phyloP scores from a whole-genome alignment of 2,888 invertebrate species.

The Masnerella sp. region DNA sequence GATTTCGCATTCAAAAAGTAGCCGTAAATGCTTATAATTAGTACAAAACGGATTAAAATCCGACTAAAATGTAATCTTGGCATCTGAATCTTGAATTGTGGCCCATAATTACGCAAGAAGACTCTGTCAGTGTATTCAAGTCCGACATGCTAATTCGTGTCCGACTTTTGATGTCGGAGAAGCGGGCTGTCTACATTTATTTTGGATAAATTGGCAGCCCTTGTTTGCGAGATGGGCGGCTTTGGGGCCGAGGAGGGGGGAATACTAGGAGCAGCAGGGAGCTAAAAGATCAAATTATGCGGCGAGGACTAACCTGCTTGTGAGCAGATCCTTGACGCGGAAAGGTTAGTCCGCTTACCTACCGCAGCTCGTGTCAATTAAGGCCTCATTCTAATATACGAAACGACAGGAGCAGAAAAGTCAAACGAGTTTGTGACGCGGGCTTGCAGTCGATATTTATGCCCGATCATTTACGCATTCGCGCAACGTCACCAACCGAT shows the following conservation, averaged over 20 bases:
- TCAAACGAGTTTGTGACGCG: slow-evolving; percentile 47
- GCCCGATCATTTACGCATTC: slow-evolving; percentile 46
- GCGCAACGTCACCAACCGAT: slow-evolving; percentile 3
- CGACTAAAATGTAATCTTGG: neutral
- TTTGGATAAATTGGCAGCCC: slow-evolving; percentile 38
- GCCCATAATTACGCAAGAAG: slow-evolving; percentile 4
- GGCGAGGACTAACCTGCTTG: slow-evolving; percentile 46
- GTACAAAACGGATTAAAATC: neutral
- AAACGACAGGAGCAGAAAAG: slow-evolving; percentile 51
- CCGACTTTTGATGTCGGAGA: slow-evolving; percentile 6
- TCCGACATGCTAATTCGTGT: slow-evolving; percentile 8
- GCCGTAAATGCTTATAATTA: neutral
- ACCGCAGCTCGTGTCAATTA: slow-evolving; percentile 59
- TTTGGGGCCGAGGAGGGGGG: neutral
- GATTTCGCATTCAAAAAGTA: no score
- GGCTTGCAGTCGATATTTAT: slow-evolving; percentile 37
- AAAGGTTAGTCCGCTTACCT: slow-evolving; percentile 54
- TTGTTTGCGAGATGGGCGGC: neutral
- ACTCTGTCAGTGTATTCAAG: slow-evolving; percentile 4
- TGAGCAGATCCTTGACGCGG: slow-evolving; percentile 45
- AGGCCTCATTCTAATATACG: slow-evolving; percentile 51
- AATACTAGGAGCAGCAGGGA: slow-evolving; percentile 41
- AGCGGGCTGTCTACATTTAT: slow-evolving; percentile 24
- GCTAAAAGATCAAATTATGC: slow-evolving; percentile 56
- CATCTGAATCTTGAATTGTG: neutral